These are phyloP conservation scores for Arrhopalites spinosus DNA, from an alignment of 2,888 invertebrate species.

Conservation along the genomic window DNA sequence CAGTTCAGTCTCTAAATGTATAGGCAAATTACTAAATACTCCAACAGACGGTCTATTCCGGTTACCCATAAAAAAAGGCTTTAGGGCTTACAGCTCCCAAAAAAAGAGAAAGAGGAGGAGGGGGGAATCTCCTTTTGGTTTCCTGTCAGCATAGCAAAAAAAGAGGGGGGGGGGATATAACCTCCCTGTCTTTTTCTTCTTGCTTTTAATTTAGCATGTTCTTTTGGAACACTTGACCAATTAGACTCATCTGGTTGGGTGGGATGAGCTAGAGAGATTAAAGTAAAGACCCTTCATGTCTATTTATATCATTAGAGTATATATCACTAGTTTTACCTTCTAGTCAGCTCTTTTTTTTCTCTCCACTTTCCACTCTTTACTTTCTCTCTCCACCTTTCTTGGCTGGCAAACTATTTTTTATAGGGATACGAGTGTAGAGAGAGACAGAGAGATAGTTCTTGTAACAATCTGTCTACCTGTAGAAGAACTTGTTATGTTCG, in stretches of 20 bases:
- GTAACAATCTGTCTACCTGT: constrained; percentile 15
- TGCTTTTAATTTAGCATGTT: not conserved
- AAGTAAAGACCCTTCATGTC: not conserved
- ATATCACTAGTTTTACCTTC: not conserved
- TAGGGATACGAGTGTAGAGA: not conserved
- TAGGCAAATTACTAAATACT: no score
- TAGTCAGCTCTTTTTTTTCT: not conserved
- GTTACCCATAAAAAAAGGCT: no score
- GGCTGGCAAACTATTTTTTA: no score
- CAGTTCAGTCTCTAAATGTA: no score
- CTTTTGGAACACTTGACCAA: not conserved
- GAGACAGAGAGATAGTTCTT: not conserved
- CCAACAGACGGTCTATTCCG: no score
- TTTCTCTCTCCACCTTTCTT: no score
- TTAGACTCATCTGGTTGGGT: not conserved
- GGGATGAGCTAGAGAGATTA: not conserved
- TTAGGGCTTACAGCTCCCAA: no score
- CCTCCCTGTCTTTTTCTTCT: not conserved
- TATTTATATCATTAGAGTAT: constrained; percentile 8
- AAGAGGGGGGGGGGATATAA: not conserved
- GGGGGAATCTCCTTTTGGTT: no score
- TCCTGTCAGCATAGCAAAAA: not conserved
- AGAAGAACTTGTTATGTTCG: no score
- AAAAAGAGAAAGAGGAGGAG: no score
- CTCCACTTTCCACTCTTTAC: not conserved